Evolutionary conservation across 1,140 invertebrate genomes (phyloP).

Genomic region (Caerostris extrusa): DNA sequence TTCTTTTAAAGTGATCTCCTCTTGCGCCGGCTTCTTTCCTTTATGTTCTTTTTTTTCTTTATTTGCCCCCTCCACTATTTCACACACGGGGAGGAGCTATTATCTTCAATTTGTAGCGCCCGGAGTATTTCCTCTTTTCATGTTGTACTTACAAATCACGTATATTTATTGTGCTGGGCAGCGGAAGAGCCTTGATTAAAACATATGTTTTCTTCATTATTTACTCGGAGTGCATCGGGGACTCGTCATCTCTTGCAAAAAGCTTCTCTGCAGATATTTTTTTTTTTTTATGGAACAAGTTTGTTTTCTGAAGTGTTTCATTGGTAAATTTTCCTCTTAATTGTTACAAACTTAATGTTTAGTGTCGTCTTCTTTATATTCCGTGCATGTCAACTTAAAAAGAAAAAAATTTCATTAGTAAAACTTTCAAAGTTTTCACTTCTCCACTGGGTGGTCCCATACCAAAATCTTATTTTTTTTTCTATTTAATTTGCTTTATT

Average conservation of each 20-base stretch:
- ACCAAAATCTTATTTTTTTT: too few species aligned
- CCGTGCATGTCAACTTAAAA: too few species aligned
- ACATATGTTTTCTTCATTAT: constrained; percentile 70
- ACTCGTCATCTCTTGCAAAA: background rate
- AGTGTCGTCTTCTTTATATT: background rate
- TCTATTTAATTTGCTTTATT: too few species aligned
- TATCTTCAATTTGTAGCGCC: constrained; percentile 46
- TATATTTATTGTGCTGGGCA: constrained; percentile 13
- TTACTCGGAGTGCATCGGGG: background rate
- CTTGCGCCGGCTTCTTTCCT: background rate
- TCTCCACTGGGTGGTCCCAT: too few species aligned
- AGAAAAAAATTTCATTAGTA: too few species aligned
- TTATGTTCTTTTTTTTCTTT: background rate
- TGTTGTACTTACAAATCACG: constrained; percentile 75
- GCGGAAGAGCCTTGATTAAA: constrained; percentile 58
- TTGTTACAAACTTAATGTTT: background rate
- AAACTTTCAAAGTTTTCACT: too few species aligned
- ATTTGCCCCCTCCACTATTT: background rate
- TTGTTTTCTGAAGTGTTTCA: background rate
- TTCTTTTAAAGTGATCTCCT: constrained; percentile 44
- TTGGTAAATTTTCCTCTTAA: background rate
- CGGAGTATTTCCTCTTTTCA: background rate
- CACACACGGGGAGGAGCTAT: constrained; percentile 8
- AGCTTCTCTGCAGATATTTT: background rate
- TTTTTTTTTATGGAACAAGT: background rate